Percentiles rank a stretch among this genome's conserved stretches.
phyloP scores from a whole-genome alignment of 2,888 invertebrate genomes.

The Drosophila glabriapex region DNA sequence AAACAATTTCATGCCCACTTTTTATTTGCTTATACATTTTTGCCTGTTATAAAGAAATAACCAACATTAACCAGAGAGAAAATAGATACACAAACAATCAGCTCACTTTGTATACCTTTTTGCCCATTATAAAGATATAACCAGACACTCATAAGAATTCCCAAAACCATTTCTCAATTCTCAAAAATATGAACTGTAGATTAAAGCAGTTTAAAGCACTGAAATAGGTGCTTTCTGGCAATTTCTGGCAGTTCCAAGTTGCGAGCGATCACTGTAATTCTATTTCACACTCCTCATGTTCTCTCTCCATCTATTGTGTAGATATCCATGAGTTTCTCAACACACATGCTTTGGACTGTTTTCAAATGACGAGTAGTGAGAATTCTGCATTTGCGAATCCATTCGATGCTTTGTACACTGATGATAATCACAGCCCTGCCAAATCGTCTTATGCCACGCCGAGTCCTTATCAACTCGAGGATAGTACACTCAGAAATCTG shows the following conservation, averaged over 20 bases:
- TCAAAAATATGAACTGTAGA: neutral
- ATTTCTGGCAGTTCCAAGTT: neutral
- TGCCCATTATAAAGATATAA: neutral
- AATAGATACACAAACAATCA: neutral
- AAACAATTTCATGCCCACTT: neutral
- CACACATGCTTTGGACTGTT: conserved; percentile 82
- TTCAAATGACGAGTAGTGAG: conserved; percentile 66
- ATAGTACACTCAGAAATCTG: conserved; percentile 84
- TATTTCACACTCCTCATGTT: conserved; percentile 22
- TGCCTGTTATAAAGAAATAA: neutral
- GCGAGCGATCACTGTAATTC: neutral
- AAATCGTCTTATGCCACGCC: conserved; percentile 70
- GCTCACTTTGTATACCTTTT: neutral
- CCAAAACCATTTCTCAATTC: neutral
- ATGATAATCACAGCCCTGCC: conserved; percentile 65
- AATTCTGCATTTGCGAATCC: conserved; percentile 55
- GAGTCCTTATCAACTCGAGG: conserved; percentile 72
- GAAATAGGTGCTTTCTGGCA: neutral
- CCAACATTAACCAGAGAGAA: neutral
- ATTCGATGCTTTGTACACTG: conserved; percentile 56
- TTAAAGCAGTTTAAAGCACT: neutral
- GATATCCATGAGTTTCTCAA: conserved; percentile 85
- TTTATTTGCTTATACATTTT: neutral
- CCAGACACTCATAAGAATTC: neutral
- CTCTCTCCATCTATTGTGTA: conserved; percentile 65